Conservation (phyloP, 2,797 vertebrate genomes). For the Sebastes vulpes region DNA sequence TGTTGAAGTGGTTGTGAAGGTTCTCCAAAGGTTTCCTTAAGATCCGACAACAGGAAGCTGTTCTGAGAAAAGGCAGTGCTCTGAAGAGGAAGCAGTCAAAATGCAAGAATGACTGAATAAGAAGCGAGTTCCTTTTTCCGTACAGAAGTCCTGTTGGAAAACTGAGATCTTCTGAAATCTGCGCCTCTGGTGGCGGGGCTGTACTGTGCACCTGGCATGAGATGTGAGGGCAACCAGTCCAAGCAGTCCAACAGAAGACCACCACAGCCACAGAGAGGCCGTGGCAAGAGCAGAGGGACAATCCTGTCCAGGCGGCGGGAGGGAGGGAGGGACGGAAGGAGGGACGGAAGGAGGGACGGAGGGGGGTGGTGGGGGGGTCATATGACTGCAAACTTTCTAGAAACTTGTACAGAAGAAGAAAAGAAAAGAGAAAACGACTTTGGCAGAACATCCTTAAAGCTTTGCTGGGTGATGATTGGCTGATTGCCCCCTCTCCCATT, state of each 20-base stretch:
- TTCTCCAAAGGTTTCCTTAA: conserved; percentile 52
- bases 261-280: conserved; percentile 9
- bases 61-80: conserved; percentile 65
- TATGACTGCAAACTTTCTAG: neutral
- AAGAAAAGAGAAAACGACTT: conserved; percentile 61
- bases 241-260: conserved; percentile 43
- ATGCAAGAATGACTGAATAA: conserved; percentile 64
- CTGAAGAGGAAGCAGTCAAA: conserved; percentile 66
- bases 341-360: too few species aligned
- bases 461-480: conserved; percentile 75
- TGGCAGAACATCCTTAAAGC: conserved; percentile 84
- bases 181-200: conserved; percentile 31
- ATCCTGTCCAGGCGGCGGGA: conserved; percentile 1
- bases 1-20: conserved; percentile 50
- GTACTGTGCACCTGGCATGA: conserved; percentile 55
- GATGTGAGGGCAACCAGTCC: conserved; percentile 60
- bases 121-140: conserved; percentile 64
- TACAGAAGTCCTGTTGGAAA: conserved; percentile 54
- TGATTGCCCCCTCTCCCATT: conserved; percentile 60
- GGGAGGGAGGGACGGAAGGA: neutral
- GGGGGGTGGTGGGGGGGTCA: neutral
- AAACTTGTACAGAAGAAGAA: conserved; percentile 33
- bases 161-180: conserved; percentile 29
- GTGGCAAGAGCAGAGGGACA: conserved; percentile 16
- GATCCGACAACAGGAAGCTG: conserved; percentile 59